Evolutionary conservation across 2,113 vertebrate genomes (phyloP).

Genomic region (Monarcha castaneiventris): DNA sequence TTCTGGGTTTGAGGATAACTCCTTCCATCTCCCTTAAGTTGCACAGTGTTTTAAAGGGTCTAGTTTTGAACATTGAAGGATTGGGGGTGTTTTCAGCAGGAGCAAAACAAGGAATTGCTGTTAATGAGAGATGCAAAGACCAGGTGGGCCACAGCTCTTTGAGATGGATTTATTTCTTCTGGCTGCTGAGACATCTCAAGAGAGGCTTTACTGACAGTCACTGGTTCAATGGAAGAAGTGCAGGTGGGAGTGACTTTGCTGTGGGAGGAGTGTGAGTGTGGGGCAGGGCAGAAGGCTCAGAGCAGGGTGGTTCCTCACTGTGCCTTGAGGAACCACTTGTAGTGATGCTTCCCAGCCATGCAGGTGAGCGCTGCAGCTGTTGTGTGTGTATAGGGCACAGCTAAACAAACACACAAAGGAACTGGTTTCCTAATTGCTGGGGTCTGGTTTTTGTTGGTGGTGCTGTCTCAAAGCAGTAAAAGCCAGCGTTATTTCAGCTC

Average conservation of each 20-base stretch:
- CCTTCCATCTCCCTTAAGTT: background rate
- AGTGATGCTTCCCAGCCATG: background rate
- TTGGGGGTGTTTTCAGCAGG: background rate
- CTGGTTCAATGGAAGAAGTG: background rate
- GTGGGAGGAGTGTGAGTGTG: accelerated
- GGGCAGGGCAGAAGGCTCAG: background rate
- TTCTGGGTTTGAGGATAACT: background rate
- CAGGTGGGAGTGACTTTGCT: background rate
- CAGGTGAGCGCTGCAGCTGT: background rate
- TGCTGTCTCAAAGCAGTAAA: background rate
- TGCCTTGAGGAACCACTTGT: background rate
- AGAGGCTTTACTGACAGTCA: background rate
- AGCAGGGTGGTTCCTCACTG: background rate
- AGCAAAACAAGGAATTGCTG: background rate
- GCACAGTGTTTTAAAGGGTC: background rate
- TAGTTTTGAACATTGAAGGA: background rate
- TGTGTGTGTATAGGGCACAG: background rate
- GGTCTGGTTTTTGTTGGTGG: background rate
- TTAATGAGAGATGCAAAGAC: background rate
- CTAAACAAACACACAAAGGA: background rate
- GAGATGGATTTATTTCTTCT: background rate
- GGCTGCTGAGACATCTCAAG: background rate
- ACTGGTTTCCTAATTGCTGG: background rate
- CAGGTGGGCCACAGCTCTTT: background rate
- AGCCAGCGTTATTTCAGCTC: background rate